A percentile compares a stretch with the other conserved stretches of the same genome.
Conservation (phyloP, 2,888 invertebrate genomes). For the Nycteola revayana region DNA sequence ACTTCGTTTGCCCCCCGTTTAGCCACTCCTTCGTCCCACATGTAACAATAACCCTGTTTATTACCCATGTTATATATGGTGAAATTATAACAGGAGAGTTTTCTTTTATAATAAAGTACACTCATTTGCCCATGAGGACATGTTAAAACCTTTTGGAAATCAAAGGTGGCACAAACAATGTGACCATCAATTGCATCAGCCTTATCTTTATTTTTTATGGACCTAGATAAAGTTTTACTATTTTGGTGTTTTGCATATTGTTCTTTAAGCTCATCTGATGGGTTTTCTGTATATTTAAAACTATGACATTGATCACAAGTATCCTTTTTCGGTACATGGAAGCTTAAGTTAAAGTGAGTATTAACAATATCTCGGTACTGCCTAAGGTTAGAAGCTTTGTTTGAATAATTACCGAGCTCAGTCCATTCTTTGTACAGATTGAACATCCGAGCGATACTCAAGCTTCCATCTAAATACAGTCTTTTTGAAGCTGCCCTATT, state of each 20-base stretch:
- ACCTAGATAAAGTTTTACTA: not conserved
- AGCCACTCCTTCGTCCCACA: conserved; percentile 2
- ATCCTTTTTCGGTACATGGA: not conserved
- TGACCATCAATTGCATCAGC: not conserved
- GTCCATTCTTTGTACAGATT: conserved; percentile 1
- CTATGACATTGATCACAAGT: conserved; percentile 1
- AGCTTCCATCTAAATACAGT: not conserved
- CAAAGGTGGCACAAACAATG: not conserved
- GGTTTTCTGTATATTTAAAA: not conserved
- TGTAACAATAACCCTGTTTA: conserved; percentile 1
- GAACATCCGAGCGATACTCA: conserved; percentile 1
- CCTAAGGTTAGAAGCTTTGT: not conserved
- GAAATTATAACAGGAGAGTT: conserved; percentile 3
- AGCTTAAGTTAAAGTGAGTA: not conserved
- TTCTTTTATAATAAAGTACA: conserved; percentile 5
- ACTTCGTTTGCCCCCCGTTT: conserved; percentile 1
- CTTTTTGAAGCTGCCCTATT: not conserved
- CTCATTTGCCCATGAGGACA: not conserved
- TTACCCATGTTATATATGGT: conserved; percentile 1
- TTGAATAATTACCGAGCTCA: not conserved
- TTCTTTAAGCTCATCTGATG: not conserved
- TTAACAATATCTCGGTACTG: conserved; percentile 5
- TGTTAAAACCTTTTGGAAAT: conserved; percentile 3
- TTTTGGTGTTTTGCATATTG: not conserved
- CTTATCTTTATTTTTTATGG: not conserved